phyloP scores from a whole-genome alignment of 2,797 vertebrate species.

The Avahi laniger region DNA sequence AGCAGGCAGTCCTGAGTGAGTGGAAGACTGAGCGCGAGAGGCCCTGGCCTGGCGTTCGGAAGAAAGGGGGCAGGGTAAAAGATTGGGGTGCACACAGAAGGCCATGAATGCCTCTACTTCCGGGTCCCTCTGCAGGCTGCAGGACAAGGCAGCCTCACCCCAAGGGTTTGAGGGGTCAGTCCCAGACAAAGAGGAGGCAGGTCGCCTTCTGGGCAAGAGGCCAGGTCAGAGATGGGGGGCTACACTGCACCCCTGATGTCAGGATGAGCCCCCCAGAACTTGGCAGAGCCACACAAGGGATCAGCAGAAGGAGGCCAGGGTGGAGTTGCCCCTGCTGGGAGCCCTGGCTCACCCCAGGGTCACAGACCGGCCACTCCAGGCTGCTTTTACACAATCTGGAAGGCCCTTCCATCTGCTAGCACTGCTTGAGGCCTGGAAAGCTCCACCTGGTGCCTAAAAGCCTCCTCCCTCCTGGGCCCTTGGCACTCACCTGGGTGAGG shows the following conservation, averaged over 20 bases:
- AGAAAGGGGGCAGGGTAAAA: not conserved
- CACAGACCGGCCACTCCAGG: not conserved
- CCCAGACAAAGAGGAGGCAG: not conserved
- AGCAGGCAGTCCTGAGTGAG: not conserved
- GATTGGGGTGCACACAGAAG: not conserved
- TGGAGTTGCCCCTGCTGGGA: rapidly evolving
- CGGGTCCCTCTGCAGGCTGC: not conserved
- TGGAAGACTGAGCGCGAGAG: not conserved
- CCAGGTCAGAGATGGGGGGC: not conserved
- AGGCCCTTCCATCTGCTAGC: not conserved
- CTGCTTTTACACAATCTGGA: not conserved
- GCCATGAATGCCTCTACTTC: not conserved
- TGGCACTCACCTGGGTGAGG: not conserved
- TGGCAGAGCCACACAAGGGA: not conserved
- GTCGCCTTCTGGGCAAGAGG: not conserved
- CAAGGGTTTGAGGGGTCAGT: not conserved
- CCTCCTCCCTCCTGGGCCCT: not conserved
- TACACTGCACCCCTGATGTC: not conserved
- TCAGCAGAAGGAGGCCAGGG: not conserved
- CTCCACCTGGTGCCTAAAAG: not conserved
- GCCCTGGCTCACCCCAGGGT: not conserved
- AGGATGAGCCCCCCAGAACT: not conserved
- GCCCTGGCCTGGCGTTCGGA: not conserved
- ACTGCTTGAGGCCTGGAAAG: not conserved
- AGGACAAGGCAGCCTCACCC: not conserved